These are phyloP conservation scores for Drosophila kikkawai DNA, from an alignment of 1,140 invertebrate species.

Conservation along the genomic window DNA sequence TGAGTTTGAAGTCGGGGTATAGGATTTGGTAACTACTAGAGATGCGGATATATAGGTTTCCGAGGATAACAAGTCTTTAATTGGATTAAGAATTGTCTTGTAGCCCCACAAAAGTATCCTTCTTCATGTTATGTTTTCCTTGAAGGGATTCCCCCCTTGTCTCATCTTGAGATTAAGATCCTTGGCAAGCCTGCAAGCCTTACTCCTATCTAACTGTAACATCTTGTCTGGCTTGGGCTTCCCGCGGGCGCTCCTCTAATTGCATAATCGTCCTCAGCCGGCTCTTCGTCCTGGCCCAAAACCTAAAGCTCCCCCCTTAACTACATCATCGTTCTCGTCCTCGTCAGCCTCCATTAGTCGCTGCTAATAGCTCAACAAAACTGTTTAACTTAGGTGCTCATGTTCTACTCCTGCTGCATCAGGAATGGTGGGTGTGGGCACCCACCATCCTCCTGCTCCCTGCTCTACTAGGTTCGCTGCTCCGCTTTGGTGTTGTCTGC, in stretches of 20 bases:
- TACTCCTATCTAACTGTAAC: slow-evolving; percentile 31
- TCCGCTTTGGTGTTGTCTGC: slow-evolving; percentile 31
- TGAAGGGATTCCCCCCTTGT: background rate
- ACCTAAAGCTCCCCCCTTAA: background rate
- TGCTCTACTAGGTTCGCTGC: slow-evolving; percentile 33
- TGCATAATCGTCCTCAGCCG: slow-evolving; percentile 58
- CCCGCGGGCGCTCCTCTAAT: slow-evolving; percentile 58
- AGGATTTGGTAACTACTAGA: too few species aligned
- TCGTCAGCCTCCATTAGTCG: slow-evolving; percentile 72
- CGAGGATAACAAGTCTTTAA: background rate
- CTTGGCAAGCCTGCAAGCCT: background rate
- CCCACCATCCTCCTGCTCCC: background rate
- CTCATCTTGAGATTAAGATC: background rate
- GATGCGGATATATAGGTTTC: too few species aligned
- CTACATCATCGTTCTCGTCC: slow-evolving; percentile 1
- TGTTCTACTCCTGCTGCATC: slow-evolving; percentile 27
- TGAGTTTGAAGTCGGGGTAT: slow-evolving; percentile 23
- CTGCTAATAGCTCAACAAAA: slow-evolving; percentile 73
- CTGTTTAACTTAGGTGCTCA: slow-evolving; percentile 71
- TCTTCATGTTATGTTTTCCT: background rate
- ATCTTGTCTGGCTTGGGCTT: slow-evolving; percentile 20
- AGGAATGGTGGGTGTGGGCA: background rate
- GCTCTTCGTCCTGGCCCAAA: background rate
- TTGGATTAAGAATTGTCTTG: background rate
- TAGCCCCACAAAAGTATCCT: background rate